phyloP scores from a whole-genome alignment of 2,797 vertebrate genomes.

The Acestrorhynchus altus region DNA sequence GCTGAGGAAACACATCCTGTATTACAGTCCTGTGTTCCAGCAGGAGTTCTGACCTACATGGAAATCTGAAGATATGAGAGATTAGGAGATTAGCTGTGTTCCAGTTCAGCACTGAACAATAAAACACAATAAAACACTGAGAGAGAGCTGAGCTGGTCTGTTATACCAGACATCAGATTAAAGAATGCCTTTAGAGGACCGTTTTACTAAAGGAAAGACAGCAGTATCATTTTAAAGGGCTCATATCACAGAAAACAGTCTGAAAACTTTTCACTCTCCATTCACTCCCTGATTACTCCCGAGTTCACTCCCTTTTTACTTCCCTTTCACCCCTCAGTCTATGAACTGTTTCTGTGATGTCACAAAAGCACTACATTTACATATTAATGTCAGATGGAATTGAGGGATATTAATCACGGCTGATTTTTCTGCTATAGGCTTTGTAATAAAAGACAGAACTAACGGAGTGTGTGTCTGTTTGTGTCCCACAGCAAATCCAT shows the following conservation, averaged over 20 bases:
- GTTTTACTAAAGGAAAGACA: neutral
- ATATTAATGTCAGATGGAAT: too few species aligned
- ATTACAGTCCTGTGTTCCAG: neutral
- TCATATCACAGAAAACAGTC: too few species aligned
- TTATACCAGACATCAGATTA: neutral
- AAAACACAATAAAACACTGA: too few species aligned
- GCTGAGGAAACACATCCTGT: neutral
- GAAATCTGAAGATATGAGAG: neutral
- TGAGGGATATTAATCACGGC: too few species aligned
- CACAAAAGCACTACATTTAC: too few species aligned
- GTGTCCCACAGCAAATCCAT: conserved; percentile 84
- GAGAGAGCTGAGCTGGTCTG: neutral
- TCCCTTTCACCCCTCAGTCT: too few species aligned
- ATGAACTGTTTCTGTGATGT: too few species aligned
- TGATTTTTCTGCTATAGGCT: too few species aligned
- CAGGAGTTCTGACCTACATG: neutral
- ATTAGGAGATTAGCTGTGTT: neutral
- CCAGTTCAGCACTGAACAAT: neutral
- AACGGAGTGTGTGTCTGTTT: conserved; percentile 41
- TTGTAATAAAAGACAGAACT: neutral
- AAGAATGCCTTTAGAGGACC: neutral
- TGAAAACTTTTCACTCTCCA: too few species aligned
- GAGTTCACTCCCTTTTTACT: too few species aligned
- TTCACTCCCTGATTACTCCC: too few species aligned
- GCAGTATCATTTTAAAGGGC: too few species aligned